Evolutionary conservation across 2,113 vertebrate species (phyloP).

Genomic region (Butorides virescens): DNA sequence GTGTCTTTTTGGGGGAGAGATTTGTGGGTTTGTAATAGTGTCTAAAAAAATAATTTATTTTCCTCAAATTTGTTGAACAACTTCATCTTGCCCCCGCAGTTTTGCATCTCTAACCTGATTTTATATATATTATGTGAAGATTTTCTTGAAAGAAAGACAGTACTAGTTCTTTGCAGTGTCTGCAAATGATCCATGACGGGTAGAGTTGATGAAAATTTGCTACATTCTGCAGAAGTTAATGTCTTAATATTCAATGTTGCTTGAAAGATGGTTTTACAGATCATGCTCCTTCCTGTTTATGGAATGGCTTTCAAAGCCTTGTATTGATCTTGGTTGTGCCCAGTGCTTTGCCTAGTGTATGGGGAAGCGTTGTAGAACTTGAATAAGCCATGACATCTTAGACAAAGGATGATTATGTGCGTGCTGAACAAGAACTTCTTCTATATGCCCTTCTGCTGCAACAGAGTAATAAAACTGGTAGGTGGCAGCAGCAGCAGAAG

Average conservation of each 20-base stretch:
- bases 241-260: neutral
- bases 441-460: slow-evolving; percentile 81
- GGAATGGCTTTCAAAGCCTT: neutral
- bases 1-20: neutral
- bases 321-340: neutral
- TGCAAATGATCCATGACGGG: neutral
- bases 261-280: neutral
- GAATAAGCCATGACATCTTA: slow-evolving; percentile 43
- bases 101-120: neutral
- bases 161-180: neutral
- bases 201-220: neutral
- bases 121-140: neutral
- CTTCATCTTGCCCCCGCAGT: neutral
- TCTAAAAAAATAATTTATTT: neutral
- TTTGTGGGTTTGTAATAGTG: neutral
- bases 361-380: neutral
- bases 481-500: slow-evolving; percentile 75
- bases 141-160: neutral
- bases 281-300: neutral
- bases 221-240: neutral
- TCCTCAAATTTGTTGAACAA: neutral
- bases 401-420: slow-evolving; percentile 42
- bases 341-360: slow-evolving; percentile 11
- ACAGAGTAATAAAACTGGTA: slow-evolving; percentile 79
- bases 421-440: slow-evolving; percentile 75